Percentiles rank a stretch among this genome's conserved stretches.
phyloP scores from a whole-genome alignment of 1,140 invertebrate species.

The Drosophila carrolli region DNA sequence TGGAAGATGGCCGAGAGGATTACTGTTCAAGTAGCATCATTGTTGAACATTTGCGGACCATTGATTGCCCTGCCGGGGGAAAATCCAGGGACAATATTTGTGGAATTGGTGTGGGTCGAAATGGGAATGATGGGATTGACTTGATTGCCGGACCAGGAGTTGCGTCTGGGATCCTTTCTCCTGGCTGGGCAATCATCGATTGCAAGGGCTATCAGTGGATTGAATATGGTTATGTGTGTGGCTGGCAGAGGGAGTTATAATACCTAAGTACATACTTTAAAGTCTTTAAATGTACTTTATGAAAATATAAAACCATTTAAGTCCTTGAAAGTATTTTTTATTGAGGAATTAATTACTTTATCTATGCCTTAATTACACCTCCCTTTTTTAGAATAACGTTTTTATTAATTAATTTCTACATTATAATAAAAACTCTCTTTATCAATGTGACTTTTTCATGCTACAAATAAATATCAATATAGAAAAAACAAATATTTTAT shows the following conservation, averaged over 20 bases:
- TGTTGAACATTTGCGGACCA: constrained; percentile 28
- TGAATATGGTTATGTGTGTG: not conserved
- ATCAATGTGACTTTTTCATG: too few relatives aligned
- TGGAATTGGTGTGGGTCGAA: constrained; percentile 64
- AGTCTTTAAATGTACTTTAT: not conserved
- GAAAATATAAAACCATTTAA: too few relatives aligned
- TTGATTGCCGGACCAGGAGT: constrained; percentile 33
- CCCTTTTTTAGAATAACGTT: too few relatives aligned
- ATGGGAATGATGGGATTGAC: constrained; percentile 28
- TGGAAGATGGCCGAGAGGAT: constrained; percentile 35
- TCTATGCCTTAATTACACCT: too few relatives aligned
- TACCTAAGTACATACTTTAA: not conserved
- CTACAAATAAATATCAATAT: too few relatives aligned
- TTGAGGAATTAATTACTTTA: too few relatives aligned
- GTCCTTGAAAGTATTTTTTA: too few relatives aligned
- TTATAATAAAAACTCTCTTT: too few relatives aligned
- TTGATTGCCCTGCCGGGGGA: constrained; percentile 59
- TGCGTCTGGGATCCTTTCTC: constrained; percentile 14
- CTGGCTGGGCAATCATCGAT: constrained; percentile 16
- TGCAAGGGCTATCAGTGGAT: constrained; percentile 12
- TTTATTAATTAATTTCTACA: too few relatives aligned
- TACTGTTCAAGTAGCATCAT: constrained; percentile 38
- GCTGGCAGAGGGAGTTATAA: not conserved
- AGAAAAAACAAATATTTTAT: too few relatives aligned
- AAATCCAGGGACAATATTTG: constrained; percentile 65